Evolutionary conservation across 2,113 vertebrate species (phyloP).

Genomic region (Poecile atricapillus): DNA sequence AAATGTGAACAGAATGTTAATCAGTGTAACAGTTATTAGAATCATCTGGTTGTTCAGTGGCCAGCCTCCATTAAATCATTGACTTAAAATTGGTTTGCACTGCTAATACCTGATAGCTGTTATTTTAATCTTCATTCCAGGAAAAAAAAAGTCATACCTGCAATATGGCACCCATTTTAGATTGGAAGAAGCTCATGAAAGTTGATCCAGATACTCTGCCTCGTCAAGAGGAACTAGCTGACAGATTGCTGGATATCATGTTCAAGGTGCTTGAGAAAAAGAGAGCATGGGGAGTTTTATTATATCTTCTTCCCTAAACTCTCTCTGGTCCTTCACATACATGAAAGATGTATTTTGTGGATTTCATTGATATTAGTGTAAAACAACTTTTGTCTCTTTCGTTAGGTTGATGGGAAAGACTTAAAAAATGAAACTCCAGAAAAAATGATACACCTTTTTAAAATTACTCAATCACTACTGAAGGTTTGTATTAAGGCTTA

Average conservation of each 20-base stretch:
- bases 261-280: conserved; percentile 74
- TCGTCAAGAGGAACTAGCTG: conserved; percentile 70
- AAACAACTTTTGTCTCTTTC: neutral
- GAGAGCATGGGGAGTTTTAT: neutral
- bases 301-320: neutral
- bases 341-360: neutral
- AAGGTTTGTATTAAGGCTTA: conserved; percentile 79
- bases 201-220: conserved; percentile 81
- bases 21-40: neutral
- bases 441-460: conserved; percentile 84
- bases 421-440: conserved; percentile 79
- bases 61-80: neutral
- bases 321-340: neutral
- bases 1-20: neutral
- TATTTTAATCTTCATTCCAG: neutral
- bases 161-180: conserved; percentile 79
- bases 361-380: neutral
- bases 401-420: conserved; percentile 80
- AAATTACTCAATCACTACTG: conserved; percentile 85
- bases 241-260: conserved; percentile 76
- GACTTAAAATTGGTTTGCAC: neutral
- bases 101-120: neutral
- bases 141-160: neutral
- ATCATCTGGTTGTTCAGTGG: neutral
- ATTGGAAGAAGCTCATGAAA: conserved; percentile 83